A percentile compares a stretch with the other conserved stretches of the same genome.
These are phyloP conservation scores for Drosophila paulistorum DNA, from an alignment of 1,140 invertebrate genomes.

Conservation along the genomic window DNA sequence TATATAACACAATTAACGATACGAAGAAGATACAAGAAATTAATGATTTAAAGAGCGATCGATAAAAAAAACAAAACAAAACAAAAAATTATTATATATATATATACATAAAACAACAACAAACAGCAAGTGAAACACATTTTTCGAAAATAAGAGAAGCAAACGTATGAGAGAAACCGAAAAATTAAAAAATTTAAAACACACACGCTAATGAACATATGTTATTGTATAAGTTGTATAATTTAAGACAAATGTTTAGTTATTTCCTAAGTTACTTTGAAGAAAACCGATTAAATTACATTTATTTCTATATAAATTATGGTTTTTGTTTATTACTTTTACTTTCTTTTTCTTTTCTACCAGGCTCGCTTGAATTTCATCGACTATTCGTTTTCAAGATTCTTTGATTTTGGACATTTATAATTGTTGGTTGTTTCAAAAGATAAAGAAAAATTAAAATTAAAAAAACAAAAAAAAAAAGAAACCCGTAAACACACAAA, in stretches of 20 bases:
- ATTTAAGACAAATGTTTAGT: conserved; percentile 79
- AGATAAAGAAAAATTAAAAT: conserved; percentile 17
- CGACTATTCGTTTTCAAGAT: conserved; percentile 4
- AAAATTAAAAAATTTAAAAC: conserved; percentile 43
- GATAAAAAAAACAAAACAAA: conserved; percentile 22
- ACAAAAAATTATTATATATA: conserved; percentile 20
- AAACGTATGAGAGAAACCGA: conserved; percentile 50
- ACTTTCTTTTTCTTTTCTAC: not conserved
- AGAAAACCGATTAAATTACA: conserved; percentile 77
- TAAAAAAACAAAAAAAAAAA: conserved; percentile 28
- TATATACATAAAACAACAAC: conserved; percentile 29
- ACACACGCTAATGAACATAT: conserved; percentile 62
- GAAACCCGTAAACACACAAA: conserved; percentile 17
- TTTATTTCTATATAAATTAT: conserved; percentile 65
- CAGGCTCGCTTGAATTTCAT: conserved; percentile 27
- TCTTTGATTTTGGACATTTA: conserved; percentile 15
- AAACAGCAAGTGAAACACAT: conserved; percentile 61
- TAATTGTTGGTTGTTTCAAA: conserved; percentile 33
- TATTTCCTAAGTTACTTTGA: conserved; percentile 79
- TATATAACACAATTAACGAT: conserved; percentile 74
- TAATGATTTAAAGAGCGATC: conserved; percentile 23
- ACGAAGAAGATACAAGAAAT: conserved; percentile 35
- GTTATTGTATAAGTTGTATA: conserved; percentile 60
- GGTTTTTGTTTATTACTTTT: conserved; percentile 31
- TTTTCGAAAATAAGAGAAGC: conserved; percentile 63